Evolutionary conservation across 2,797 vertebrate species (phyloP).

Genomic region (Sorex maritimensis): DNA sequence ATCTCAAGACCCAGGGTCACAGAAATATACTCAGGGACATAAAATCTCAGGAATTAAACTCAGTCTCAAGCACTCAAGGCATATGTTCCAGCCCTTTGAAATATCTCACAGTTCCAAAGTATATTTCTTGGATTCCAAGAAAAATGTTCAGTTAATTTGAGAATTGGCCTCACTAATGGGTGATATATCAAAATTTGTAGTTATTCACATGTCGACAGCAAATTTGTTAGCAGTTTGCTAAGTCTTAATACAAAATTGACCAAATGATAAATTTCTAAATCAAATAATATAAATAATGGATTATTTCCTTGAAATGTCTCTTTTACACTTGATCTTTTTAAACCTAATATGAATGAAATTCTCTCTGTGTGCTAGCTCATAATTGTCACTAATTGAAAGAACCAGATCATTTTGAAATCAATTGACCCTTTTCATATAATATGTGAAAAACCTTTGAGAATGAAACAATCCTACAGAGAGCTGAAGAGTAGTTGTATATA

Average conservation of each 20-base stretch:
- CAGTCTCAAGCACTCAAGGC: too few relatives aligned
- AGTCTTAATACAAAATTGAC: slow-evolving; percentile 58
- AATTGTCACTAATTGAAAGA: slow-evolving; percentile 19
- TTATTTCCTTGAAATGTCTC: not conserved
- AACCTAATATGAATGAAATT: not conserved
- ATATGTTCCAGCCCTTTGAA: too few relatives aligned
- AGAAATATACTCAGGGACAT: too few relatives aligned
- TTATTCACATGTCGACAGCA: slow-evolving; percentile 74
- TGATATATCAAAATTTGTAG: slow-evolving; percentile 77
- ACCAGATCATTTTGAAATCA: not conserved
- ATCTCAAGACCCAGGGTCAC: too few relatives aligned
- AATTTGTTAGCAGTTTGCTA: slow-evolving; percentile 72
- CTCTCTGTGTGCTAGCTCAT: slow-evolving; percentile 3
- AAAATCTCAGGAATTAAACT: too few relatives aligned
- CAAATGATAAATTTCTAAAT: slow-evolving; percentile 32
- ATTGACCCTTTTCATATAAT: not conserved
- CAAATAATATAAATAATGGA: slow-evolving; percentile 13
- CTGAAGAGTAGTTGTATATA: not conserved
- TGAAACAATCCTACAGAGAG: not conserved
- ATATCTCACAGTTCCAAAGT: slow-evolving; percentile 24
- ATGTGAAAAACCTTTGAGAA: not conserved
- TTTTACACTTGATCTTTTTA: slow-evolving; percentile 21
- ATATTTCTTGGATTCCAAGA: slow-evolving; percentile 86
- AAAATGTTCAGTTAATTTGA: slow-evolving; percentile 83
- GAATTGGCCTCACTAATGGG: slow-evolving; percentile 83